Evolutionary conservation across 2,888 invertebrate genomes (phyloP).

Genomic region (Hipparchia sbordonii): DNA sequence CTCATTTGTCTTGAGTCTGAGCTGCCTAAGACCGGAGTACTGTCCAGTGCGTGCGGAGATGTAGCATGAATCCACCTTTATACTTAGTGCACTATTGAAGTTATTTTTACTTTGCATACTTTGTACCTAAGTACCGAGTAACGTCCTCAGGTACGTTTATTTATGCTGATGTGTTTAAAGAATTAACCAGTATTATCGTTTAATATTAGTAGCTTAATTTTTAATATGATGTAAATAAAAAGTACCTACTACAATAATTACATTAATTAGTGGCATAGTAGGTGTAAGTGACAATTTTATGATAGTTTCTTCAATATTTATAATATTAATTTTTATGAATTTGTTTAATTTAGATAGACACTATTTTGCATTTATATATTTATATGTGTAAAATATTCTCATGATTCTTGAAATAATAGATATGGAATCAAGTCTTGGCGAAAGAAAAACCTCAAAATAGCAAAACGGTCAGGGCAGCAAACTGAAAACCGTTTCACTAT

Average conservation of each 20-base stretch:
- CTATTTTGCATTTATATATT: too few relatives aligned
- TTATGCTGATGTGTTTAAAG: conserved; percentile 12
- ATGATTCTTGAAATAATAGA: too few relatives aligned
- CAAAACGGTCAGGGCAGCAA: too few relatives aligned
- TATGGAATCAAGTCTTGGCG: too few relatives aligned
- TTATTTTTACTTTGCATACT: conserved; percentile 3
- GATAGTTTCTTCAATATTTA: neutral
- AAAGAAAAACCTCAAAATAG: too few relatives aligned
- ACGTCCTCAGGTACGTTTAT: conserved; percentile 6
- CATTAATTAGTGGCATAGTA: neutral
- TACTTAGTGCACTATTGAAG: neutral
- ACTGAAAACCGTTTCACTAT: too few relatives aligned
- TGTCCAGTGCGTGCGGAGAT: neutral
- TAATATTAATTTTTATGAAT: too few relatives aligned
- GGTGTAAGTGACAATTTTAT: neutral
- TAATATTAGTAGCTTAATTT: conserved; percentile 17
- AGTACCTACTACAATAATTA: neutral
- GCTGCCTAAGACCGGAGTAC: too few relatives aligned
- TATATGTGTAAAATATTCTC: too few relatives aligned
- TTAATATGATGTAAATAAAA: neutral
- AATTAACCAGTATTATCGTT: conserved; percentile 7
- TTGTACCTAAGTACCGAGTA: neutral
- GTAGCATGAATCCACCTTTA: neutral
- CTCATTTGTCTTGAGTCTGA: too few relatives aligned
- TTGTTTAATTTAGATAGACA: too few relatives aligned